Evolutionary conservation across 1,140 invertebrate genomes (phyloP).

Genomic region (Archivesica marissinica): DNA sequence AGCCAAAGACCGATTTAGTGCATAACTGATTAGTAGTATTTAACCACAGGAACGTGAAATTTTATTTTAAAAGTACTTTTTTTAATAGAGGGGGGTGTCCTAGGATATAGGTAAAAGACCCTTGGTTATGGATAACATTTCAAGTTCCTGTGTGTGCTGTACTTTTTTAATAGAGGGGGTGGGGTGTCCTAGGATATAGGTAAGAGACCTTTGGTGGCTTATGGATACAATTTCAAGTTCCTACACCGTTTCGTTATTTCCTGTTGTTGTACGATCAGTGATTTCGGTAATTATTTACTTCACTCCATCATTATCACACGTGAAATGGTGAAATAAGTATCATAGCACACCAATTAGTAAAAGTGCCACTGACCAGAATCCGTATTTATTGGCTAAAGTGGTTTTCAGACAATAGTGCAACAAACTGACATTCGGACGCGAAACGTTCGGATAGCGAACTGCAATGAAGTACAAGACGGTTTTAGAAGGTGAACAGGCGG

Average conservation of each 20-base stretch:
- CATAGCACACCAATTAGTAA: not conserved
- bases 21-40: too few relatives aligned
- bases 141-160: too few relatives aligned
- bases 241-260: constrained; percentile 20
- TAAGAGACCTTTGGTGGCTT: too few relatives aligned
- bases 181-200: too few relatives aligned
- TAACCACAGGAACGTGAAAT: too few relatives aligned
- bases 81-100: too few relatives aligned
- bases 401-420: not conserved
- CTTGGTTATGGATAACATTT: too few relatives aligned
- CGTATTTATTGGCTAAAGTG: not conserved
- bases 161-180: too few relatives aligned
- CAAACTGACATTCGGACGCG: not conserved
- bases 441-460: not conserved
- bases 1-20: too few relatives aligned
- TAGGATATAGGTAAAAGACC: too few relatives aligned
- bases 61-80: too few relatives aligned
- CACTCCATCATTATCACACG: not conserved
- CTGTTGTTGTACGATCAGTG: not conserved
- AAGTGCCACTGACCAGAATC: not conserved
- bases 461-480: constrained; percentile 80
- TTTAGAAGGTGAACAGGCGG: constrained; percentile 77
- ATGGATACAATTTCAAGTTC: too few relatives aligned
- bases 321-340: not conserved
- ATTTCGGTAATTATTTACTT: not conserved